Base-by-base conservation (phyloP, 2,888 invertebrate genomes). In the Campoplex nolae region DNA sequence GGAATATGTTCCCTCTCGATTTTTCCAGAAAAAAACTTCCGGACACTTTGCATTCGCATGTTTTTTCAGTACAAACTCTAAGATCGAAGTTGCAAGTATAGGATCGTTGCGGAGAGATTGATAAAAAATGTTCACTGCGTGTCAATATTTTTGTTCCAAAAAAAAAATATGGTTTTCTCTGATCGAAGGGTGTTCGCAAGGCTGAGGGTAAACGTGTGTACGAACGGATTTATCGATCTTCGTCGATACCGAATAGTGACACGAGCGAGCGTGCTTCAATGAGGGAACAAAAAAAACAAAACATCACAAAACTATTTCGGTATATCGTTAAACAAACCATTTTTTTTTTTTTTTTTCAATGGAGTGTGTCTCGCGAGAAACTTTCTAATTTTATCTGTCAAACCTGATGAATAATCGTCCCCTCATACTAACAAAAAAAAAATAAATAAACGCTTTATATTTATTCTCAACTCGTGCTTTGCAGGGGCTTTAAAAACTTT, bases 181-280 rank as follows among this genome's bases (percentile, higher is more conserved):
- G 51, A 71, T 71, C 51, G 51, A 48, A 51, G 28, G 32, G 48
- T 48, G 51, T 32, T 71, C 23, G 18, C 35, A 28, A 23, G 71
- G 51, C 28, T 51, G 28, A 18, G 71, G 28, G 48, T 23, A 23
- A 23, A 23, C 28, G 16, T 32, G 51, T 51, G 28, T 71, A 71
- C 51, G 51, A 35, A 28, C 71, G 45, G 71, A 71, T 35, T 71
- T 71, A 71, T 71, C 71, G 71, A 71, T 71, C 51, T 23, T 23
- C 23, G 48, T 51, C 23, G 51, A 35, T 71, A 32, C 51, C 32
- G 23, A 32, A 51, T 23, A 32, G 45, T 51, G 71, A 71, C 71
- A 45, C 71, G 28, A 51, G 71, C 45, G 70, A 32, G 51, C 48
- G 45, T n/a, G 13, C 35, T 71, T 28, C 32, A 71, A 71, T 71